Conservation (phyloP, 2,113 vertebrate genomes). For the Acrocephalus kingi region DNA sequence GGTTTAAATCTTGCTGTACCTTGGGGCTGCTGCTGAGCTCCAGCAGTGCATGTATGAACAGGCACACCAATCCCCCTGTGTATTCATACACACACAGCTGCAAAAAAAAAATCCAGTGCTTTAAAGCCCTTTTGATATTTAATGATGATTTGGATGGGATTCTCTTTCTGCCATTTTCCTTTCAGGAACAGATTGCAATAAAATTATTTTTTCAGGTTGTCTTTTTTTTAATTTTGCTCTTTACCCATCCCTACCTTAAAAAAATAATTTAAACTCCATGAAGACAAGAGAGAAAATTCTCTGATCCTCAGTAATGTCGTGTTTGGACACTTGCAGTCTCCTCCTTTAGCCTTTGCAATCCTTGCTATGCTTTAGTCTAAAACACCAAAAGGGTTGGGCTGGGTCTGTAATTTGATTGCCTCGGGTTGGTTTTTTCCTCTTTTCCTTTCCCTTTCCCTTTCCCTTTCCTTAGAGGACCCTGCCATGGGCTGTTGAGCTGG, state of each 20-base stretch:
- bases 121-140: neutral
- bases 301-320: neutral
- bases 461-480: neutral
- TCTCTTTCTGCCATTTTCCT: neutral
- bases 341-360: neutral
- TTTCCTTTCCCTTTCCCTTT: neutral
- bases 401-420: neutral
- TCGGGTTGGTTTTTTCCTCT: accelerated
- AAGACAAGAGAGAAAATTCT: neutral
- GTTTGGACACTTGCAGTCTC: neutral
- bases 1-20: neutral
- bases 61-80: neutral
- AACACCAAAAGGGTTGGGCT: neutral
- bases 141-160: neutral
- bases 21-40: neutral
- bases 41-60: neutral
- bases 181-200: neutral
- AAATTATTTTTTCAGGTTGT: neutral
- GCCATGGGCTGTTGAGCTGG: neutral
- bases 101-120: accelerated
- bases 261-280: neutral
- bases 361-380: neutral
- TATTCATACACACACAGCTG: neutral
- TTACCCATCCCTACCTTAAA: neutral
- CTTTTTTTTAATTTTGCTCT: neutral